phyloP scores from a whole-genome alignment of 2,888 invertebrate species.

The Gymnocheta viridis region DNA sequence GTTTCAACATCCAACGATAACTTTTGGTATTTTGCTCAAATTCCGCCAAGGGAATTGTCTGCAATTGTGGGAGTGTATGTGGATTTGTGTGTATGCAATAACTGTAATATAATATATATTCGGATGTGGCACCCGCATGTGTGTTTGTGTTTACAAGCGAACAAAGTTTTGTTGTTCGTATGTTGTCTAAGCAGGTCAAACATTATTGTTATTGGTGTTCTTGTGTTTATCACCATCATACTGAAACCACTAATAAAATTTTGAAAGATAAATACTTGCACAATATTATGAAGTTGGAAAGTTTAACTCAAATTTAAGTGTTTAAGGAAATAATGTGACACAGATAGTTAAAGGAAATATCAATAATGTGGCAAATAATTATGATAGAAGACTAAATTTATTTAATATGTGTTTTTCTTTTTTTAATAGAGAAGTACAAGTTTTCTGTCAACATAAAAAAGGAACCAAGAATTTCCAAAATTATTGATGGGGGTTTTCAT shows the following conservation, averaged over 20 bases:
- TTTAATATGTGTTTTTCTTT: no score
- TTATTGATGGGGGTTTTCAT: no score
- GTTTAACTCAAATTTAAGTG: slow-evolving; percentile 50
- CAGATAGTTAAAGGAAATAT: slow-evolving; percentile 31
- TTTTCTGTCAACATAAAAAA: no score
- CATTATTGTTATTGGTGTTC: slow-evolving; percentile 50
- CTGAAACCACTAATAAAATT: slow-evolving; percentile 49
- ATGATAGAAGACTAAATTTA: neutral
- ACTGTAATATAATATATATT: neutral
- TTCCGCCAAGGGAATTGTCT: slow-evolving; percentile 27
- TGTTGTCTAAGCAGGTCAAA: slow-evolving; percentile 64
- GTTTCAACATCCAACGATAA: neutral
- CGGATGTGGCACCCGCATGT: neutral
- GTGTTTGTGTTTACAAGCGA: slow-evolving; percentile 41
- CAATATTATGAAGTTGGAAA: slow-evolving; percentile 52
- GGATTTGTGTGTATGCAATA: neutral
- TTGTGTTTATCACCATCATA: slow-evolving; percentile 36
- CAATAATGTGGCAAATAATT: slow-evolving; percentile 27
- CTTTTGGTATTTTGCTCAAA: slow-evolving; percentile 19
- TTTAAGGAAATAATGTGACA: slow-evolving; percentile 40
- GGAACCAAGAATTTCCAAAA: no score
- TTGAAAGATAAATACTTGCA: slow-evolving; percentile 52
- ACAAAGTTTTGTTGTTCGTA: slow-evolving; percentile 30
- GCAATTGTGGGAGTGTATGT: neutral
- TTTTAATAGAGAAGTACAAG: neutral